Conservation (phyloP, 2,888 invertebrate species). For the Cyclophora punctaria region DNA sequence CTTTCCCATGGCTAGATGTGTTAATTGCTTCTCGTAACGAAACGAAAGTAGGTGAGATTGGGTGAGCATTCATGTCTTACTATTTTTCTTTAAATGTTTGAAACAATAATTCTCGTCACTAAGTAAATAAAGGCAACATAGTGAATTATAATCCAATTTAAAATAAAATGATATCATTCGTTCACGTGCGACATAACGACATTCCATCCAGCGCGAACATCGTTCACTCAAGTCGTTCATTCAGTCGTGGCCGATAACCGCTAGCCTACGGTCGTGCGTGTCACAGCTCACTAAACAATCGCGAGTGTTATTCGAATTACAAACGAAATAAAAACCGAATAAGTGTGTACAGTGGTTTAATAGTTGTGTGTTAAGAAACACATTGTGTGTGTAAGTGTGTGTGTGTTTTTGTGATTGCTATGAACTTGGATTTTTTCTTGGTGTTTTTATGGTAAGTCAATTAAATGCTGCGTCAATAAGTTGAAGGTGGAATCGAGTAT, state of each 20-base stretch:
- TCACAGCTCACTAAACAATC: conserved; percentile 27
- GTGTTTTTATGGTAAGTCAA: conserved; percentile 58
- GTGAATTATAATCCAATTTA: no score
- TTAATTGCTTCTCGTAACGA: conserved; percentile 7
- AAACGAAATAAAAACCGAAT: conserved; percentile 27
- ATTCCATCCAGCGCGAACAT: conserved; percentile 28
- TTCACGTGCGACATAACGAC: conserved; percentile 9
- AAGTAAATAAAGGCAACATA: no score
- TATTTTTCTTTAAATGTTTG: no score
- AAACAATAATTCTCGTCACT: no score
- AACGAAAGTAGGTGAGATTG: no score
- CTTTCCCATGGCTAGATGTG: conserved; percentile 1
- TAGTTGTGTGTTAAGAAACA: conserved; percentile 19
- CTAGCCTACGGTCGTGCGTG: conserved; percentile 29
- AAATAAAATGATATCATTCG: no score
- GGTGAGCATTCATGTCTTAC: no score
- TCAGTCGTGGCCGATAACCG: conserved; percentile 64
- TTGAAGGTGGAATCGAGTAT: no score
- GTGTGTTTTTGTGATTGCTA: conserved; percentile 50
- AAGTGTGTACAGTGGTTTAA: conserved; percentile 17
- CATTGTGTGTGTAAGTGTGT: conserved; percentile 38
- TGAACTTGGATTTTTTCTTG: conserved; percentile 55
- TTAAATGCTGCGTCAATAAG: no score
- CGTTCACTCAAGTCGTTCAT: conserved; percentile 40
- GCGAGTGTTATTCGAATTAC: conserved; percentile 36